phyloP scores from a whole-genome alignment of 2,797 vertebrate species.

The Arvicola amphibius region DNA sequence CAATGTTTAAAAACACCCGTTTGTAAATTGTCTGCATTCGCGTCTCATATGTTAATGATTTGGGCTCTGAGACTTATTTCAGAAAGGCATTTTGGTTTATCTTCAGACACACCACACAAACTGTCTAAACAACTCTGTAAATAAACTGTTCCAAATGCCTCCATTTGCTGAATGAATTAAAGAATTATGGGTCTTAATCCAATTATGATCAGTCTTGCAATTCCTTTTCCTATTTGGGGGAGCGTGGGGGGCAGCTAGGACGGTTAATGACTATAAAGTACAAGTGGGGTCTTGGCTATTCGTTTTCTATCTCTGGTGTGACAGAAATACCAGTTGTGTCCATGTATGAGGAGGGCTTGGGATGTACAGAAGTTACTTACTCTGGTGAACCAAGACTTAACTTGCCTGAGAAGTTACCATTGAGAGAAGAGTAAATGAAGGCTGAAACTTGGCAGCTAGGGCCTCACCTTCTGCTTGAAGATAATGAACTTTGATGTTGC shows the following conservation, averaged over 20 bases:
- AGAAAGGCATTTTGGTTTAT: slow-evolving; percentile 82
- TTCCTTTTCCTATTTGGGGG: slow-evolving; percentile 67
- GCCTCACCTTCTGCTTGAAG: slow-evolving; percentile 57
- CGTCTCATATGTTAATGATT: slow-evolving; percentile 83
- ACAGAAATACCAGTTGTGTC: slow-evolving; percentile 31
- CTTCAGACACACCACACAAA: slow-evolving; percentile 81
- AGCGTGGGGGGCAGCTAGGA: slow-evolving; percentile 5
- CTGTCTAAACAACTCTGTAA: slow-evolving; percentile 82
- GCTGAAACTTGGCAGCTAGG: slow-evolving; percentile 9
- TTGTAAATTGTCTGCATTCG: slow-evolving; percentile 80
- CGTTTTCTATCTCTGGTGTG: slow-evolving; percentile 40
- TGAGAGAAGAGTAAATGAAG: not conserved
- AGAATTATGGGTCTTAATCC: slow-evolving; percentile 82
- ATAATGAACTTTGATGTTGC: not conserved
- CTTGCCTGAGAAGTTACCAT: slow-evolving; percentile 38
- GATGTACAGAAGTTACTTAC: slow-evolving; percentile 10
- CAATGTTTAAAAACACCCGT: slow-evolving; percentile 80
- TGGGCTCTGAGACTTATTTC: slow-evolving; percentile 80
- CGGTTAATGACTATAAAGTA: slow-evolving; percentile 69
- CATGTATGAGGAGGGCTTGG: slow-evolving; percentile 12
- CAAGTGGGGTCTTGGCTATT: slow-evolving; percentile 48
- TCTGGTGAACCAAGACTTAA: slow-evolving; percentile 40
- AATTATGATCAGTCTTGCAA: slow-evolving; percentile 79
- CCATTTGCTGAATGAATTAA: slow-evolving; percentile 83
- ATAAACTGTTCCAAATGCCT: slow-evolving; percentile 82